Evolutionary conservation across 2,113 vertebrate species (phyloP).

Genomic region (Sturnus vulgaris): DNA sequence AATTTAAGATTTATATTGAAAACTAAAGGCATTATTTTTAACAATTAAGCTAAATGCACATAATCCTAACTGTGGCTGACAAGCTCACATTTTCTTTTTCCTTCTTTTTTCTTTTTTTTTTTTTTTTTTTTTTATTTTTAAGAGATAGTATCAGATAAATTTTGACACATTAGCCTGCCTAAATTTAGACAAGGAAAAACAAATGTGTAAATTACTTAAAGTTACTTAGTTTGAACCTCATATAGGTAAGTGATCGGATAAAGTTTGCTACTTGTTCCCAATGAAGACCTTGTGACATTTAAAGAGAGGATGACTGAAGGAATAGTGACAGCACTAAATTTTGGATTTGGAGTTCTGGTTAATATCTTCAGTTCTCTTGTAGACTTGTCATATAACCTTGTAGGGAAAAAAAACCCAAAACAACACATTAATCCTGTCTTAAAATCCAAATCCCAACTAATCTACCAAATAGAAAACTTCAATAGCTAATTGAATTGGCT

Average conservation of each 20-base stretch:
- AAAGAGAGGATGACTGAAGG: neutral
- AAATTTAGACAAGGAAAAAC: neutral
- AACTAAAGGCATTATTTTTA: neutral
- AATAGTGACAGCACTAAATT: neutral
- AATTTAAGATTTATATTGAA: neutral
- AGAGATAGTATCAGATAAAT: neutral
- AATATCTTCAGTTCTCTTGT: neutral
- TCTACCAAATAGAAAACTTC: neutral
- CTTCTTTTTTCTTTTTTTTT: neutral
- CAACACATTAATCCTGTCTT: neutral
- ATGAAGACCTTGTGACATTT: neutral
- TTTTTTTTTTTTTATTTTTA: neutral
- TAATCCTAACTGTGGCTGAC: neutral
- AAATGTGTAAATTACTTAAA: neutral
- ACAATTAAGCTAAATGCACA: neutral
- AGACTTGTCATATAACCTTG: neutral
- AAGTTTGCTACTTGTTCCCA: neutral
- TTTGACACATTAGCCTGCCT: neutral
- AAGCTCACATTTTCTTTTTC: neutral
- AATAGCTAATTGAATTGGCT: neutral
- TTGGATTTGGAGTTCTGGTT: neutral
- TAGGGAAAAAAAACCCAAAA: neutral
- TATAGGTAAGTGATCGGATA: rapidly evolving
- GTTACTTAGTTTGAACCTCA: neutral
- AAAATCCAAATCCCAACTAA: neutral